Evolutionary conservation across 2,113 vertebrate genomes (phyloP), one percentile per base, ranked within the genome.

Genomic region (Chloroceryle aenea): DNA sequence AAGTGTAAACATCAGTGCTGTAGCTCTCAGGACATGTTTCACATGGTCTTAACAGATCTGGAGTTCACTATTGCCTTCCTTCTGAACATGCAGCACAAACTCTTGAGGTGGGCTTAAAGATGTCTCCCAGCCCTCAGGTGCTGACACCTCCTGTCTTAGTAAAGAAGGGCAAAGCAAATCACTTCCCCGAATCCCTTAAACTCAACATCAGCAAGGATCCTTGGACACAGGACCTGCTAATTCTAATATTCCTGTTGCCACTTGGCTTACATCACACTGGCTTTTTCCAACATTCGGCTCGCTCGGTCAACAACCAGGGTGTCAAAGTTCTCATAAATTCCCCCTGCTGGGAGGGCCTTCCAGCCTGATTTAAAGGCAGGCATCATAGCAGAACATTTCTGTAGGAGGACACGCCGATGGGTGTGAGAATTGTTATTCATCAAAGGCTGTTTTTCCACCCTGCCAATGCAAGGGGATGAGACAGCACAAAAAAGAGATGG

Each of bases 371-470:
- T 97, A 96, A 69, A 58, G 94, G 90, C 90, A 92, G 89, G 80
- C 74, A 88, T 93, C 91, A 76, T 0, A 53, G 91, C 87, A 95
- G 95, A 96, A 85, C 93, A 48, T 83, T 96, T 80, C 85, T 87
- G 91, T 63, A 80, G 87, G 94, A 96, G 91, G 89, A 85, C 95
- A 93, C 1, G 26, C 91, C 85, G 89, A 90, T 94, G 91, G 92
- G 71, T 91, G 83, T n/a, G 89, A 63, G 95, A 91, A 95, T 85
- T 22, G 75, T 85, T 86, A 91, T 96, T 89, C 87, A 93, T 96
- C 90, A 95, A 62, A 90, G 74, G 78, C 87, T 92, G 82, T 27
- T 97, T 94, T 89, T 45, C 79, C 85, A 84, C 63, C 77, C 75
- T 90, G 90, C 52, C 83, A 3, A 29, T 36, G 86, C 43, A 5